Evolutionary conservation across 1,140 invertebrate species (phyloP).

Genomic region (Pseudomyrmex cubaensis): DNA sequence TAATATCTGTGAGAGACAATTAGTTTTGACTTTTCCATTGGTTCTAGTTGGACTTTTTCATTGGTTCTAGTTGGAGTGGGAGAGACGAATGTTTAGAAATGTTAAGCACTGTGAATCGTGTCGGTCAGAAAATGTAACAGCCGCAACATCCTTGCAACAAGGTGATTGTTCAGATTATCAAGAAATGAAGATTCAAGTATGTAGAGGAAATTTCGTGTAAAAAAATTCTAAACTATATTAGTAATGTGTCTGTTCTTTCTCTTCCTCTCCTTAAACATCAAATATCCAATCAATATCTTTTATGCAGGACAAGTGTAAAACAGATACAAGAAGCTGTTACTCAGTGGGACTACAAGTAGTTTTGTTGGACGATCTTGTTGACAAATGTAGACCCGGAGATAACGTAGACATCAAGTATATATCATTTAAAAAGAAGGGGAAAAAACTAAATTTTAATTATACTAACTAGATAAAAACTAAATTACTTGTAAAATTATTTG

Average conservation of each 20-base stretch:
- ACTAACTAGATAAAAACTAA: neutral
- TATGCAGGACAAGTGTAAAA: slow-evolving; percentile 75
- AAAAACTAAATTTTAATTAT: neutral
- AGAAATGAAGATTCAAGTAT: slow-evolving; percentile 94
- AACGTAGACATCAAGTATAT: slow-evolving; percentile 92
- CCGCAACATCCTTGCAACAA: slow-evolving; percentile 86
- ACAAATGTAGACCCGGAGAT: slow-evolving; percentile 95
- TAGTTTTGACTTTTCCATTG: slow-evolving; percentile 27
- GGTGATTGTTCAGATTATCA: slow-evolving; percentile 94
- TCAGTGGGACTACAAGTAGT: slow-evolving; percentile 85
- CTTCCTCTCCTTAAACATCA: neutral
- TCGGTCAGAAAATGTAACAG: slow-evolving; percentile 77
- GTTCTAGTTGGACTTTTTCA: slow-evolving; percentile 74
- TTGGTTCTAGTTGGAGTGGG: slow-evolving; percentile 80
- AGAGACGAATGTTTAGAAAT: slow-evolving; percentile 77
- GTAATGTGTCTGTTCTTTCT: slow-evolving; percentile 17
- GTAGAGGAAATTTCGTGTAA: slow-evolving; percentile 22
- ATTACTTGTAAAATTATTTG: slow-evolving; percentile 69
- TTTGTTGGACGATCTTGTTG: slow-evolving; percentile 94
- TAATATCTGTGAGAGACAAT: slow-evolving; percentile 55
- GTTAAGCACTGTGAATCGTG: slow-evolving; percentile 78
- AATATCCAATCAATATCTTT: slow-evolving; percentile 36
- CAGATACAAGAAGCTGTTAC: slow-evolving; percentile 69
- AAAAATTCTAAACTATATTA: neutral
- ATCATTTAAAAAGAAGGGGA: neutral